Conservation (phyloP, 2,113 vertebrate species). For the Elachura formosa region DNA sequence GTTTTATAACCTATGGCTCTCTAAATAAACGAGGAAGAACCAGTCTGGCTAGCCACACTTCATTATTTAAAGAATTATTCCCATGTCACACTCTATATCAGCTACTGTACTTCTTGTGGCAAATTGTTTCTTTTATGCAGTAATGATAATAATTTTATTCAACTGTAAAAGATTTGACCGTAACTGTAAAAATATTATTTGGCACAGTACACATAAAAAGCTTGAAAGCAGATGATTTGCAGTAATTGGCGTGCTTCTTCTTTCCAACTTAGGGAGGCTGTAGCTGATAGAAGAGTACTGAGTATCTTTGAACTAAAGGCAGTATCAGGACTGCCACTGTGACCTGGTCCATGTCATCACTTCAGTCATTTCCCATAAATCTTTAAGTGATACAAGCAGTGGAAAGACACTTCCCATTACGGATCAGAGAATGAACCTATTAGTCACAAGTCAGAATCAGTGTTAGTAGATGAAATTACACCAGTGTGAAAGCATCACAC, state of each 20-base stretch:
- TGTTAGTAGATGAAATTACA: neutral
- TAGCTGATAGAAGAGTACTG: neutral
- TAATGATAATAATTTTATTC: neutral
- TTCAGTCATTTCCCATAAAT: neutral
- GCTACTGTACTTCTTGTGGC: neutral
- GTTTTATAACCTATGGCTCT: neutral
- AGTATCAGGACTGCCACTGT: neutral
- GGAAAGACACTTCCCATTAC: neutral
- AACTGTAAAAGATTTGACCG: neutral
- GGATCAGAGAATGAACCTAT: neutral
- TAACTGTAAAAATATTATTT: neutral
- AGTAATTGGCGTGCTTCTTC: neutral
- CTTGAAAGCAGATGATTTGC: neutral
- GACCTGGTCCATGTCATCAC: neutral
- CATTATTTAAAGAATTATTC: neutral
- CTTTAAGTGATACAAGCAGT: neutral
- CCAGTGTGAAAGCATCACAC: neutral
- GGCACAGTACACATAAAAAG: neutral
- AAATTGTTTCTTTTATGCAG: neutral
- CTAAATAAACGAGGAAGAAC: neutral
- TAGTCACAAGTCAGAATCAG: neutral
- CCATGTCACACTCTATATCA: neutral
- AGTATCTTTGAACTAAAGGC: neutral
- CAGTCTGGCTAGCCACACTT: neutral
- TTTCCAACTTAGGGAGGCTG: neutral